Evolutionary conservation across 2,113 vertebrate species (phyloP), one percentile per base, ranked within the genome.

Genomic region (Plecturocebus donacophilus): DNA sequence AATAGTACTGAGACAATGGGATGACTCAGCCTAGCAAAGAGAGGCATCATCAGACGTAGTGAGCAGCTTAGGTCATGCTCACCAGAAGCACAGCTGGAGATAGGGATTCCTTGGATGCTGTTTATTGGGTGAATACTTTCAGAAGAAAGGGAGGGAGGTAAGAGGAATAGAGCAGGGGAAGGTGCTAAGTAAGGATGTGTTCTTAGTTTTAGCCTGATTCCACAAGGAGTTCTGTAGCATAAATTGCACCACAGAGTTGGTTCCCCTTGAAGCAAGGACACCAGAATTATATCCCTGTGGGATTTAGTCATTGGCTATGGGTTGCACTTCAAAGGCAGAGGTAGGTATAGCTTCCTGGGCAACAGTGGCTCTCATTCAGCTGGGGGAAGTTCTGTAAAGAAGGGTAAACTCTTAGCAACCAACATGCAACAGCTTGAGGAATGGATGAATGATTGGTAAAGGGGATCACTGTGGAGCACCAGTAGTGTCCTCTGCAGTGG

Each of bases 301-400:
- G 32, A 79, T 82, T 90, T 81, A 90, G 95, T 90, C 35, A 90
- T 61, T 95, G 81, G 58, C 61, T 90, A 16, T 85, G 84, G 13
- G 17, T 45, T 88, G 6, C 45, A 49, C 38, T 42, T 35, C 38
- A 96, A 77, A 87, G 68, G 70, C 38, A 45, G 20, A 61, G 56
- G 12, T 85, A 47, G 17, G 40, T n/a, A 79, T 73, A 73, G 64
- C 9, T 88, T 87, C 49, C 19, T 83, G 52, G 58, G 17, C 19
- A 90, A 45, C 89, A 91, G 87, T 25, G 58, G 20, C 32, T 52
- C 30, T n/a, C 40, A 21, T 66, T 88, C 32, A 91, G 61, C 83
- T 94, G 71, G 38, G 20, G 56, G 35, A 75, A 73, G 71, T 94
- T 87, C 47, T 89, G 25, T 73, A 94, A 79, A 85, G 88, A 82